Conservation (phyloP, 2,888 invertebrate species). For the Pterostichus madidus region DNA sequence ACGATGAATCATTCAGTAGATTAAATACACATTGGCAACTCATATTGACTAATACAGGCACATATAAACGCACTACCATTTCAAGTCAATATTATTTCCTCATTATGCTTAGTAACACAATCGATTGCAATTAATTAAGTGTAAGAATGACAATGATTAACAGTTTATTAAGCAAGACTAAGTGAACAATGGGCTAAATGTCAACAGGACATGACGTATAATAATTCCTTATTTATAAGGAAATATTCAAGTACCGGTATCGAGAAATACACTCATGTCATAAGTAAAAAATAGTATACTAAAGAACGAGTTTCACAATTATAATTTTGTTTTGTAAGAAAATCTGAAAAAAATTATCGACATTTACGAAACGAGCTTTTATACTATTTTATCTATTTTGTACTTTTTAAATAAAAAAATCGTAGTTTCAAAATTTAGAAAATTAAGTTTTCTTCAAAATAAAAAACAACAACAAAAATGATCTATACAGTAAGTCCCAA, state of each 20-base stretch:
- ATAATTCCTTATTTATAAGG: slow-evolving; percentile 7
- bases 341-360: no score
- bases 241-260: background rate
- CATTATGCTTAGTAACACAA: background rate
- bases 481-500: no score
- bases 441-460: no score
- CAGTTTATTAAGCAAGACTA: background rate
- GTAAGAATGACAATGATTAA: slow-evolving; percentile 1
- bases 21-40: slow-evolving; percentile 27
- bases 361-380: no score
- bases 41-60: slow-evolving; percentile 3
- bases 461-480: no score
- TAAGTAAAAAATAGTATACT: no score
- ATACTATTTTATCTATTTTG: no score
- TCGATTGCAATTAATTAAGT: background rate
- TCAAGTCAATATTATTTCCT: slow-evolving; percentile 13
- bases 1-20: slow-evolving; percentile 42
- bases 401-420: no score
- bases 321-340: no score
- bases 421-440: no score
- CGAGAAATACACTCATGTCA: no score
- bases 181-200: background rate
- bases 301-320: no score
- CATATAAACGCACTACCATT: background rate
- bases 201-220: background rate